These are phyloP conservation scores for Salvator merianae DNA, from an alignment of 2,113 vertebrate species.

Conservation along the genomic window DNA sequence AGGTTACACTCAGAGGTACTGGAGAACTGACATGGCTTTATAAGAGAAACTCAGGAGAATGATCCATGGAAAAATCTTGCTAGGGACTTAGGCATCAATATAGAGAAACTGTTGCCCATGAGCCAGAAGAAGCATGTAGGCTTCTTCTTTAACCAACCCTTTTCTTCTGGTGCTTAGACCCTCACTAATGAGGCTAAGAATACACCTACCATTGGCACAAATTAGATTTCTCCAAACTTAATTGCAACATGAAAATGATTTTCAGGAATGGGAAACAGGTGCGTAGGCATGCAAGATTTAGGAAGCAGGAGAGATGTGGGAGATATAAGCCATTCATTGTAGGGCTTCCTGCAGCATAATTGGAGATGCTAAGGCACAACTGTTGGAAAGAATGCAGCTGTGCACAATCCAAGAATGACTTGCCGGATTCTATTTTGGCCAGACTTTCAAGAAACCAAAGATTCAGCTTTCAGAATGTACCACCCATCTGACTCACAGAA, in stretches of 20 bases:
- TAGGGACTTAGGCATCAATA: not conserved
- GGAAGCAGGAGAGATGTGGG: not conserved
- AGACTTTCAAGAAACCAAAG: not conserved
- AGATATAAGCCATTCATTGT: not conserved
- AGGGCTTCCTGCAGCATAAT: not conserved
- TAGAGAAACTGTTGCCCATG: too few relatives aligned
- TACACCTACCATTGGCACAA: too few relatives aligned
- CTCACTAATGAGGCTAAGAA: too few relatives aligned
- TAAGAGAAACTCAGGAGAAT: not conserved
- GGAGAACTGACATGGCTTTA: not conserved
- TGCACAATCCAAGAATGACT: not conserved
- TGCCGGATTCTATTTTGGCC: not conserved
- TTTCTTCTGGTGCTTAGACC: too few relatives aligned
- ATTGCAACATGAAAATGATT: not conserved
- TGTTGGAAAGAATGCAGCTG: not conserved
- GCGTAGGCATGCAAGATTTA: too few relatives aligned
- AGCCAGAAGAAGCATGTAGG: too few relatives aligned
- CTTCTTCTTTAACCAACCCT: too few relatives aligned
- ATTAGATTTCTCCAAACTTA: too few relatives aligned
- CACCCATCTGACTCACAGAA: not conserved
- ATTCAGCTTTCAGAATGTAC: not conserved
- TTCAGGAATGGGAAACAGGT: not conserved
- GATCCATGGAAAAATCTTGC: not conserved
- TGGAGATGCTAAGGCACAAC: not conserved
- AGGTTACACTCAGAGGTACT: too few relatives aligned